Base-by-base conservation (phyloP, 2,113 vertebrate species). In the Entelurus aequoreus region DNA sequence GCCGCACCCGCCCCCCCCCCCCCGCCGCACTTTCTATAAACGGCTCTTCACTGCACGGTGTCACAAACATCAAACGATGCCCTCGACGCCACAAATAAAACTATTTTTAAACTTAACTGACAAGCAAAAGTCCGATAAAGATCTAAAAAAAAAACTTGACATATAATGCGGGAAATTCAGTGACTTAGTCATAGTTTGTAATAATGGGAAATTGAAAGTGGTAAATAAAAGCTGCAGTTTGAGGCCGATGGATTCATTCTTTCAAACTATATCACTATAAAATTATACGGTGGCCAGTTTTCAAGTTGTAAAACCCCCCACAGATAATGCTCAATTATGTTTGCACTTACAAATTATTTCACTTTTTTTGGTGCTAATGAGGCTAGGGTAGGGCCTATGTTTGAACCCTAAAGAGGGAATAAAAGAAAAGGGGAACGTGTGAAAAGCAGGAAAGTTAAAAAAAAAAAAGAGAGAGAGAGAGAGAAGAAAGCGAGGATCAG, bases 401-500 rank as follows among this genome's bases (percentile, higher is more conserved):
- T 88, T 88, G 81, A 88, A 85, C 82, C 82, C 76, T 75, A 71
- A 83, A 85, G 76, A 87, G 74, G 28, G 72, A 77, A 76, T 72
- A 77, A 85, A 84, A 85, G 76, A 86, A 83, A 80, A 71, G 68
- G 76, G 72, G 79, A 83, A 80, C 68, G 80, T 79, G 76, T 71
- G 60, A 83, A 76, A 28, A 80, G 75, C 74, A 57, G 55, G 38
- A 57, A 44, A 40, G 40, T 6, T 5, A 44, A 57, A 44, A 11
- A 44, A 57, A 44, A 57, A 57, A 74, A 78, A 69, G 79, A 79
- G 78, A 80, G 78, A 81, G 71, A 78, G 28, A 28, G 28, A 58
- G 66, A 84, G 76, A 80, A 83, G 75, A 88, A 86, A 88, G 84
- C 78, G 65, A 80, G 86, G 81, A 90, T 88, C 83, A 89, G 88